phyloP scores from a whole-genome alignment of 2,888 invertebrate genomes.

The Drosophila falleni region DNA sequence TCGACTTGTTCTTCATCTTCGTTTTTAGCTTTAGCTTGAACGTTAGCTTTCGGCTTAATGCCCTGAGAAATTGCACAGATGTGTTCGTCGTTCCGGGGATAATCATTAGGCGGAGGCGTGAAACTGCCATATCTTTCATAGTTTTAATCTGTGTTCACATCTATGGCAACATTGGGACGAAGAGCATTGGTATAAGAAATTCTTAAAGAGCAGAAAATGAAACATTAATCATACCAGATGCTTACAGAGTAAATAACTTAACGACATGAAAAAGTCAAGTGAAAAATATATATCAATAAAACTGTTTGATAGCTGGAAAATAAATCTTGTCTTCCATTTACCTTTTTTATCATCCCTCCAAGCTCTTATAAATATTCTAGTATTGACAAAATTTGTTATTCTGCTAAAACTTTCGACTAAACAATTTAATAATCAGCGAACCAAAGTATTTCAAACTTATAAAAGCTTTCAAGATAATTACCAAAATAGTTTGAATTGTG shows the following conservation, averaged over 20 bases:
- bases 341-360: no score
- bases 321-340: background rate
- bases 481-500: background rate
- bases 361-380: background rate
- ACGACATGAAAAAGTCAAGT: background rate
- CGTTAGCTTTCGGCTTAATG: conserved; percentile 50
- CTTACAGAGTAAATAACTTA: conserved; percentile 4
- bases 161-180: background rate
- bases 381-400: background rate
- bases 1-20: conserved; percentile 8
- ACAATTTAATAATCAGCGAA: background rate
- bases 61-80: conserved; percentile 67
- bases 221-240: conserved; percentile 32
- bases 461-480: conserved; percentile 14
- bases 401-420: background rate
- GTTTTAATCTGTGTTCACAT: conserved; percentile 46
- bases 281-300: conserved; percentile 10
- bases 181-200: background rate
- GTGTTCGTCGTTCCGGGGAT: conserved; percentile 34
- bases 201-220: conserved; percentile 6
- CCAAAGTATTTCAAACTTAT: conserved; percentile 12
- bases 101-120: conserved; percentile 44
- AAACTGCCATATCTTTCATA: conserved; percentile 57
- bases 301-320: background rate
- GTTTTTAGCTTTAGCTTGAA: conserved; percentile 16